These are phyloP conservation scores for Notarius quadriscutis DNA, from an alignment of 2,113 vertebrate genomes.

Conservation along the genomic window DNA sequence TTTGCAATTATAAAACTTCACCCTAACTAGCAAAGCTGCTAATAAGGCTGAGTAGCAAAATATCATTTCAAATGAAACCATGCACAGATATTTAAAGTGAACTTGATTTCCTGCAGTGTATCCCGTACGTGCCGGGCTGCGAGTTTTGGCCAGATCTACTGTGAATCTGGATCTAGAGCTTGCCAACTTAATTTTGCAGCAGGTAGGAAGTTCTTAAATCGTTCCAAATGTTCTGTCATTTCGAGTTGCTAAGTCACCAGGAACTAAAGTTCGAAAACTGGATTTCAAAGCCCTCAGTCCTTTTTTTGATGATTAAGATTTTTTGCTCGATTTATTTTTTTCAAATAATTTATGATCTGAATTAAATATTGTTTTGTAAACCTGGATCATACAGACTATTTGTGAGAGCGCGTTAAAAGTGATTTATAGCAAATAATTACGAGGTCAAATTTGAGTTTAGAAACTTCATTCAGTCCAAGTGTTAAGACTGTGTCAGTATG, in stretches of 20 bases:
- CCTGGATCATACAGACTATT: not conserved
- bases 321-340: not conserved
- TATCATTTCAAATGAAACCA: not conserved
- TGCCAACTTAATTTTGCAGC: not conserved
- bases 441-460: not conserved
- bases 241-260: not conserved
- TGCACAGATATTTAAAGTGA: not conserved
- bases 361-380: no score
- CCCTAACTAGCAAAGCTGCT: not conserved
- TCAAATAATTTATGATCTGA: not conserved
- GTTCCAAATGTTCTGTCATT: not conserved
- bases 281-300: not conserved
- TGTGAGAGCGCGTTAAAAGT: not conserved
- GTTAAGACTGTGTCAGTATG: no score
- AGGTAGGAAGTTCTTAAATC: not conserved
- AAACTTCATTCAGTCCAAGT: not conserved
- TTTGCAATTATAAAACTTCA: not conserved
- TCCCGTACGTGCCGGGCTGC: not conserved
- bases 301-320: not conserved
- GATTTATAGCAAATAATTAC: not conserved
- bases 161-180: not conserved
- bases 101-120: not conserved
- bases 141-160: not conserved
- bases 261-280: not conserved
- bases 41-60: not conserved